Evolutionary conservation across 2,113 vertebrate species (phyloP), one percentile per base, ranked within the genome.

Genomic region (Philantomba maxwellii): DNA sequence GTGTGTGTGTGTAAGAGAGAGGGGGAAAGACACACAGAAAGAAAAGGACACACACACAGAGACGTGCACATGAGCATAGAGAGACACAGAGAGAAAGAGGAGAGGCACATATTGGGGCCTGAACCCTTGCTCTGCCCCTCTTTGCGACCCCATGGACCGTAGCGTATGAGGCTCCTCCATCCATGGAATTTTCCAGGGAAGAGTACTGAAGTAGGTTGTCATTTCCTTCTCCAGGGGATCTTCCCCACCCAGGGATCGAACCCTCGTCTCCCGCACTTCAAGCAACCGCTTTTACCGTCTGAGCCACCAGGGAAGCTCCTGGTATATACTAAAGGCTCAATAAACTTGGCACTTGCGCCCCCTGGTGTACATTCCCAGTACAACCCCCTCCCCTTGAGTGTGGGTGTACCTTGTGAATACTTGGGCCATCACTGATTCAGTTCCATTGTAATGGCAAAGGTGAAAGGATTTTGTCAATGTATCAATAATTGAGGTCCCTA

Each of bases 221-320:
- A 36, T 39, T 70, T 70, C 19, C 66, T 36, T 70, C 66, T 12
- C n/a, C 66, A 39, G n/a, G 4, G 64, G 19, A 36, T 70, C 17
- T 70, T 70, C 66, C n/a, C 66, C n/a, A 23, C n/a, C n/a, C n/a
- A 39, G 11, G n/a, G 19, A 39, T 73, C 19, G 66, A 73, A 73
- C 66, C 5, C 5, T 0, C 0, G 1, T 25, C 5, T 73, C n/a
- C 10, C 2, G 0, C 66, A 39, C 9, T 36, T 5, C n/a, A 70
- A 23, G 9, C 19, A 70, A 19, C 1, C 9, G 1, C 4, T 23
- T 70, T 70, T 39, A 39, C 19, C n/a, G 0, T 39, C n/a, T 39
- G 66, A 73, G n/a, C 10, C 66, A 39, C 66, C 19, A 12, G 66
- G 66, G 66, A 39, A 39, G 66, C 66, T 39, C 19, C 78, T 17